phyloP scores from a whole-genome alignment of 2,113 vertebrate genomes.

The Lota lota region DNA sequence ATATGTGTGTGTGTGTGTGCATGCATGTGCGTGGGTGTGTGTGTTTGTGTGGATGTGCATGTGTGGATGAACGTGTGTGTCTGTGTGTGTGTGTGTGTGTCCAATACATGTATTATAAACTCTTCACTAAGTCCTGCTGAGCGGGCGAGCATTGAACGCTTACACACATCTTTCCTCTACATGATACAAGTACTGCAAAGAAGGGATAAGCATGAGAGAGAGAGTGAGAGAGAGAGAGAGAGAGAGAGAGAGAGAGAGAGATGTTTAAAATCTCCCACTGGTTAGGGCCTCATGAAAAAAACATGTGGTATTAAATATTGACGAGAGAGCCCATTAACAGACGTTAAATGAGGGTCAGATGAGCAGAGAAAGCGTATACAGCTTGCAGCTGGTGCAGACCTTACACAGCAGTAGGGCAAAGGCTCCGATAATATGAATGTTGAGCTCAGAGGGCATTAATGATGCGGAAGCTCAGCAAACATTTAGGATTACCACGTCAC shows the following conservation, averaged over 20 bases:
- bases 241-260: neutral
- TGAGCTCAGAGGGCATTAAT: neutral
- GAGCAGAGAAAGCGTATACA: slow-evolving; percentile 2
- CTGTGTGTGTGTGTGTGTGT: neutral
- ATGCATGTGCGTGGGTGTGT: slow-evolving; percentile 4
- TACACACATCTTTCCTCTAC: slow-evolving; percentile 26
- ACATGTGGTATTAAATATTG: slow-evolving; percentile 25
- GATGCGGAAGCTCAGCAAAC: too few species aligned
- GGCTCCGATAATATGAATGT: slow-evolving; percentile 14
- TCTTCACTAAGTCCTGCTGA: slow-evolving; percentile 31
- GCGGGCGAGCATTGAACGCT: slow-evolving; percentile 31
- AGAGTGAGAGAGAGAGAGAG: neutral
- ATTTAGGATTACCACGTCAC: too few species aligned
- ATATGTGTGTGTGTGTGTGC: neutral
- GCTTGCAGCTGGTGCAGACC: slow-evolving; percentile 3
- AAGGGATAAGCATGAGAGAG: neutral
- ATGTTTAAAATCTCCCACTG: slow-evolving; percentile 21
- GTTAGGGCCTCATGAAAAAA: slow-evolving; percentile 24
- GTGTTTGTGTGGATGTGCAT: neutral
- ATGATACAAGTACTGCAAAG: slow-evolving; percentile 16
- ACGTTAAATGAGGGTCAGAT: slow-evolving; percentile 31
- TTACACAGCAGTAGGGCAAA: slow-evolving; percentile 2
- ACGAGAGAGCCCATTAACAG: slow-evolving; percentile 21
- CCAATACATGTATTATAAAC: slow-evolving; percentile 4
- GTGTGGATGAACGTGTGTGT: neutral